phyloP scores from a whole-genome alignment of 2,888 invertebrate genomes.

The Tineola bisselliella region DNA sequence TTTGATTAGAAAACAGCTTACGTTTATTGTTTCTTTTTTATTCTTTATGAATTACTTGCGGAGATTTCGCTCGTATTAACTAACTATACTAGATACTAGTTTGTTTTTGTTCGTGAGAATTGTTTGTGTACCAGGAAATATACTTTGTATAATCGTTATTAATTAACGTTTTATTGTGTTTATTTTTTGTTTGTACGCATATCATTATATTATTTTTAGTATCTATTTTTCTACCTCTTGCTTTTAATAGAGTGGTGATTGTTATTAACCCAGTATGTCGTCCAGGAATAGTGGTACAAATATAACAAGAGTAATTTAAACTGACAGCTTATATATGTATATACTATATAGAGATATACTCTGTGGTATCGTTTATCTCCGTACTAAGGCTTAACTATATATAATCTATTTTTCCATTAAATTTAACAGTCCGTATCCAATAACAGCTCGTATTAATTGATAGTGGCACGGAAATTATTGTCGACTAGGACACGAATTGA shows the following conservation, averaged over 20 bases:
- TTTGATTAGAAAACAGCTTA: not conserved
- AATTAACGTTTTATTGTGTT: constrained; percentile 5
- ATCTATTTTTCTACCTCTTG: not conserved
- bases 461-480: constrained; percentile 2
- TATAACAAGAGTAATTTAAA: too few species aligned
- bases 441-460: constrained; percentile 5
- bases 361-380: too few species aligned
- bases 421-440: not conserved
- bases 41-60: not conserved
- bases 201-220: not conserved
- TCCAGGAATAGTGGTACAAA: too few species aligned
- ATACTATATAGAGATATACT: too few species aligned
- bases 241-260: not conserved
- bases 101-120: not conserved
- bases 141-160: not conserved
- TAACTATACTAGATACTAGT: not conserved
- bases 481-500: not conserved
- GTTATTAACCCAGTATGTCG: too few species aligned
- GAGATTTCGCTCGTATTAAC: not conserved
- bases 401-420: too few species aligned
- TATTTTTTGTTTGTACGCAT: constrained; percentile 4
- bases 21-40: not conserved
- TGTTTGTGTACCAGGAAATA: constrained; percentile 5
- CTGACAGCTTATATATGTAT: too few species aligned
- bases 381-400: too few species aligned